These are phyloP conservation scores for Aptenodytes patagonicus DNA, from an alignment of 2,113 vertebrate species.

Conservation along the genomic window DNA sequence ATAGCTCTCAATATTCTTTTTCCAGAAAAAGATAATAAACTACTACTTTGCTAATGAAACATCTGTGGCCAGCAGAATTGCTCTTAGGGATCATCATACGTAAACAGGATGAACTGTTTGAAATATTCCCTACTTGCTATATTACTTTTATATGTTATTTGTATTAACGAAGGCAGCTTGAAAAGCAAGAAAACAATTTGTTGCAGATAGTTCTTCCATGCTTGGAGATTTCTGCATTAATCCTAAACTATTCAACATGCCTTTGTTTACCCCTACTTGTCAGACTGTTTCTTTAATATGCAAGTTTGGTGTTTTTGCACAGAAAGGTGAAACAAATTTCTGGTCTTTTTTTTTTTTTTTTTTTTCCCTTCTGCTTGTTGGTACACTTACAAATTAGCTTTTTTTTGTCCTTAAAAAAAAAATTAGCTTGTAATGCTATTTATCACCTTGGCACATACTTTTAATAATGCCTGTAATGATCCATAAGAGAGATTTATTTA, in stretches of 20 bases:
- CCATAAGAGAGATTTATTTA: conserved; percentile 10
- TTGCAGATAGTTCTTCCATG: background rate
- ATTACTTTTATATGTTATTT: background rate
- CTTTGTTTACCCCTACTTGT: background rate
- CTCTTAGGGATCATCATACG: background rate
- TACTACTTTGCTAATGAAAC: background rate
- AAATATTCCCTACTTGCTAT: background rate
- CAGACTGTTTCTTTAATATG: background rate
- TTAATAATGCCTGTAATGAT: background rate
- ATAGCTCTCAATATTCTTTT: background rate
- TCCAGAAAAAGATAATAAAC: background rate
- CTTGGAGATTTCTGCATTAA: background rate
- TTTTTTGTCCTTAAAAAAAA: background rate
- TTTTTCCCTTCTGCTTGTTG: background rate
- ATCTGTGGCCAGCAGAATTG: background rate
- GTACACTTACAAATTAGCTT: background rate
- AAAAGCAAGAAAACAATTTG: background rate
- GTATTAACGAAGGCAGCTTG: background rate
- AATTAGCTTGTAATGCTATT: background rate
- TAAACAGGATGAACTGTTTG: background rate
- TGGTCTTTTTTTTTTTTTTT: background rate
- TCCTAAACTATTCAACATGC: background rate
- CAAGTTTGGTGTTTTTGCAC: background rate
- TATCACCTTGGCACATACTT: background rate
- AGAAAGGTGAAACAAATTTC: background rate